Percentiles rank a stretch among this genome's conserved stretches.
Evolutionary conservation across 2,797 vertebrate species (phyloP).

Genomic region (Sternarchorhynchus goeldii): DNA sequence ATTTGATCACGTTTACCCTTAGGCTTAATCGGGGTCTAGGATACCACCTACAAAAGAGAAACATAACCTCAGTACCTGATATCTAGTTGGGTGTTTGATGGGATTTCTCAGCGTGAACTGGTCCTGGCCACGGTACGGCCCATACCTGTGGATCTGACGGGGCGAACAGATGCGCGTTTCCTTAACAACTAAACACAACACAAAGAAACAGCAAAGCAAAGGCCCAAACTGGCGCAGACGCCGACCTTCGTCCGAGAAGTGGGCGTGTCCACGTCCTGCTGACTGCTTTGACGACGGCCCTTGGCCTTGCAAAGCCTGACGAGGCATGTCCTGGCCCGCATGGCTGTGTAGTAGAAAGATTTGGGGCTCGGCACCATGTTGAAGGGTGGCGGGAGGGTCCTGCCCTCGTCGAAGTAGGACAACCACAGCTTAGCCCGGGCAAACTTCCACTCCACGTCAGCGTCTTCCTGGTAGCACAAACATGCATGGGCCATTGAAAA

Average conservation of each 20-base stretch:
- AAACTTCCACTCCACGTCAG: slow-evolving; percentile 88
- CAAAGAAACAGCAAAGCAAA: not conserved
- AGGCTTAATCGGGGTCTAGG: not conserved
- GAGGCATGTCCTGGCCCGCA: slow-evolving; percentile 68
- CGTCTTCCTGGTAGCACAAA: slow-evolving; percentile 77
- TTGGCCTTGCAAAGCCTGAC: slow-evolving; percentile 79
- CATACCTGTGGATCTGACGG: slow-evolving; percentile 77
- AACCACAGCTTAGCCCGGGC: slow-evolving; percentile 89
- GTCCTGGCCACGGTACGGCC: slow-evolving; percentile 72
- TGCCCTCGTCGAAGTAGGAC: slow-evolving; percentile 87
- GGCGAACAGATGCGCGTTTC: slow-evolving; percentile 36
- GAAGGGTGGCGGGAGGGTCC: slow-evolving; percentile 85
- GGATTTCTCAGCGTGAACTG: slow-evolving; percentile 74
- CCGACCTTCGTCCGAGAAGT: slow-evolving; percentile 82
- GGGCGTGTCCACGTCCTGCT: slow-evolving; percentile 79
- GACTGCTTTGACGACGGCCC: slow-evolving; percentile 76
- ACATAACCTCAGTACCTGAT: slow-evolving; percentile 70
- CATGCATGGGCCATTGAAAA: not conserved
- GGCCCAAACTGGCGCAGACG: not conserved
- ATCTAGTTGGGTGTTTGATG: slow-evolving; percentile 82
- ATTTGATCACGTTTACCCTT: no score
- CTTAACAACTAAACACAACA: not conserved
- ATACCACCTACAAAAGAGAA: not conserved
- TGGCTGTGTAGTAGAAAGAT: slow-evolving; percentile 82
- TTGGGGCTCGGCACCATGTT: slow-evolving; percentile 87